These are phyloP conservation scores for Drosophila parabipectinata DNA, from an alignment of 1,140 invertebrate species.

Conservation along the genomic window DNA sequence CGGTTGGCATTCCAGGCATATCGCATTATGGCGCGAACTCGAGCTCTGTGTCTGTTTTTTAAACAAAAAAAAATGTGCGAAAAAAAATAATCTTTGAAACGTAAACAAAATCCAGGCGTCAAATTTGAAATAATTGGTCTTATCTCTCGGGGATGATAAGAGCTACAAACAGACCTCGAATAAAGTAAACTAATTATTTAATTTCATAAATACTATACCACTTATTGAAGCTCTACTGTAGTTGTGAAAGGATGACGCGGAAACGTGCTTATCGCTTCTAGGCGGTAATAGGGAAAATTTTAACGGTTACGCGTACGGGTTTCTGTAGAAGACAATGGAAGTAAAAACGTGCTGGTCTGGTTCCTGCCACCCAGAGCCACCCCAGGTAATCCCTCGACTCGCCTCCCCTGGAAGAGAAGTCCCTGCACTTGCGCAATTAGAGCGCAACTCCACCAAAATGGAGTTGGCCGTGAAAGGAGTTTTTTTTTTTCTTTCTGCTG, in stretches of 20 bases:
- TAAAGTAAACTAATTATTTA: no score
- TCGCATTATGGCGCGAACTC: conserved; percentile 18
- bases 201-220: not conserved
- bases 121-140: conserved; percentile 40
- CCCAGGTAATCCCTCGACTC: conserved; percentile 17
- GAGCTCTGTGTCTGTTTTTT: not conserved
- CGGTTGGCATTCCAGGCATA: conserved; percentile 22
- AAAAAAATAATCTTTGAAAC: conserved; percentile 26
- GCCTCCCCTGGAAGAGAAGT: conserved; percentile 24
- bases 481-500: conserved; percentile 38
- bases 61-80: conserved; percentile 28
- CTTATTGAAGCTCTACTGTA: not conserved
- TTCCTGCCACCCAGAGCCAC: conserved; percentile 53
- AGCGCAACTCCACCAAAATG: conserved; percentile 72
- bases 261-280: not conserved
- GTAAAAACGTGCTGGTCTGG: conserved; percentile 45
- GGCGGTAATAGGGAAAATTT: conserved; percentile 40
- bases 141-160: conserved; percentile 36
- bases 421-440: conserved; percentile 79
- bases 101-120: conserved; percentile 38
- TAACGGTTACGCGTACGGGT: conserved; percentile 25
- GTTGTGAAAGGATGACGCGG: not conserved
- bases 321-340: conserved; percentile 12
- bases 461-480: conserved; percentile 71
- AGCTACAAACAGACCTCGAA: no score